Evolutionary conservation across 1,140 invertebrate species (phyloP).

Genomic region (Cyphomyrmex costatus): DNA sequence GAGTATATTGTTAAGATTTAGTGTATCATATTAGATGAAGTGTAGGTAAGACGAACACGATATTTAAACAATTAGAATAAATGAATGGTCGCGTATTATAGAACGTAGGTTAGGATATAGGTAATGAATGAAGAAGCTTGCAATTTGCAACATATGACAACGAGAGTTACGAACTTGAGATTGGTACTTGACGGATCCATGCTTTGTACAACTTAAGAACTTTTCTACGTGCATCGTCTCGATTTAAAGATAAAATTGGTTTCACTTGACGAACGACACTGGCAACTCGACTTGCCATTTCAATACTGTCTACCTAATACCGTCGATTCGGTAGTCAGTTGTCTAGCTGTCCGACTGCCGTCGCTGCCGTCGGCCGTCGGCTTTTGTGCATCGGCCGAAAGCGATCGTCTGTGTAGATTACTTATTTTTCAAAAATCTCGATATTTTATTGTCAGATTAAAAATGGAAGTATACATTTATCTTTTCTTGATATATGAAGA

Average conservation of each 20-base stretch:
- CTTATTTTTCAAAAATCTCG: too few species aligned
- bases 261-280: conserved; percentile 86
- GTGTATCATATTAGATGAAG: background rate
- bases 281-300: conserved; percentile 43
- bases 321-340: too few species aligned
- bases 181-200: conserved; percentile 94
- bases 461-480: too few species aligned
- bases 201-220: conserved; percentile 95
- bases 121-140: conserved; percentile 33
- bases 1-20: background rate
- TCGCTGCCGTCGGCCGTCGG: too few species aligned
- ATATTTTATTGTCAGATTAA: too few species aligned
- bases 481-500: too few species aligned
- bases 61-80: background rate
- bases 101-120: background rate
- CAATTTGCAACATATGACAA: background rate
- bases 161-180: conserved; percentile 85
- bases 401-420: too few species aligned
- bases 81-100: background rate
- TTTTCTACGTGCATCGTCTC: conserved; percentile 91
- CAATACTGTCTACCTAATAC: too few species aligned
- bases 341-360: too few species aligned
- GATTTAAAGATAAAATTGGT: conserved; percentile 93
- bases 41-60: background rate
- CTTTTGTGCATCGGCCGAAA: too few species aligned